These are phyloP conservation scores for Echinarachnius parma DNA, from an alignment of 53 echinoderm and acorn worm species.

Conservation along the genomic window DNA sequence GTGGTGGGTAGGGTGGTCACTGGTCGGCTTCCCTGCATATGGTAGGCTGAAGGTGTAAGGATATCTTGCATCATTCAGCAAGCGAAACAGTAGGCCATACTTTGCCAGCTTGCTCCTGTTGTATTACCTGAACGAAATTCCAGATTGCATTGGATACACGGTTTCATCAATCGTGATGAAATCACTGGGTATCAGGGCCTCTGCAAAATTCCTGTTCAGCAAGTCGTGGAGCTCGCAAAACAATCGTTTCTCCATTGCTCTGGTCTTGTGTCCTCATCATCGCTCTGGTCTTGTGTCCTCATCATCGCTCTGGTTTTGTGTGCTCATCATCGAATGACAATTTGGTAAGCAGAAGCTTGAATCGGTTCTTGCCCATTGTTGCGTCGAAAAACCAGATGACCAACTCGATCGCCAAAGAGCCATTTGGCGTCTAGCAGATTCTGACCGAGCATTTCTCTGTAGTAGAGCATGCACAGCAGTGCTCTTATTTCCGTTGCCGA, in stretches of 20 bases:
- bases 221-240: constrained; percentile 25
- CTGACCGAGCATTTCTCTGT: constrained; percentile 30
- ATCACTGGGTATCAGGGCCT: constrained; percentile 5
- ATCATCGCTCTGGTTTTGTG: constrained; percentile 10
- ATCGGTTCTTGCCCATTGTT: constrained; percentile 26
- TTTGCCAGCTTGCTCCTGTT: constrained; percentile 30
- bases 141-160: constrained; percentile 19
- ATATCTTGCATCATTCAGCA: constrained; percentile 16
- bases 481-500: constrained; percentile 18
- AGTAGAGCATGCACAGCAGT: constrained; percentile 19
- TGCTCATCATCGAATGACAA: constrained; percentile 27
- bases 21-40: constrained; percentile 6
- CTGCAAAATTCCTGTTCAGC: constrained; percentile 8
- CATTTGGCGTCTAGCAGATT: constrained; percentile 26
- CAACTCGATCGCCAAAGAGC: constrained; percentile 29
- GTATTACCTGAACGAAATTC: constrained; percentile 12
- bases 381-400: constrained; percentile 13
- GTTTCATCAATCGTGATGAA: constrained; percentile 34
- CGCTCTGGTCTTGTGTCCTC: constrained; percentile 18
- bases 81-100: constrained; percentile 14
- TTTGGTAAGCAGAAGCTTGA: constrained; percentile 22
- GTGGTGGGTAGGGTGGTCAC: constrained; percentile 5
- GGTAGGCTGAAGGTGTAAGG: constrained; percentile 2
- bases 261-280: constrained; percentile 29
- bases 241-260: constrained; percentile 1